Conservation (phyloP, 2,113 vertebrate species). For the Paraplagusia blochii region DNA sequence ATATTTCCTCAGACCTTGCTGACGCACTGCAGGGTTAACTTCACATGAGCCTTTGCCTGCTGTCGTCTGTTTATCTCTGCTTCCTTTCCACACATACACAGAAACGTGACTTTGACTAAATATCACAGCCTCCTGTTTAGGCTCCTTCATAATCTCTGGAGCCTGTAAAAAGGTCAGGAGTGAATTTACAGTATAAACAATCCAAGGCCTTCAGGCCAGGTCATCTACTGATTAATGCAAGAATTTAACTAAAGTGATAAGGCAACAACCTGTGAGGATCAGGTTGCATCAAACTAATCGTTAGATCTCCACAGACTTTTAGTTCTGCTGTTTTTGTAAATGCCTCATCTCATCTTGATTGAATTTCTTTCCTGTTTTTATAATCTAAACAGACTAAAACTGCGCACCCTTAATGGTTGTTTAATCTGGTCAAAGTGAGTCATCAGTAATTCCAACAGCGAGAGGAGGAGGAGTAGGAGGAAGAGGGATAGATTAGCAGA, state of each 20-base stretch:
- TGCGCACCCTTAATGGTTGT: slow-evolving; percentile 35
- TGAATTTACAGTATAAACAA: slow-evolving; percentile 13
- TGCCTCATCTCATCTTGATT: slow-evolving; percentile 3
- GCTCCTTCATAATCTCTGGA: slow-evolving; percentile 19
- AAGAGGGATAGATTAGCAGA: slow-evolving; percentile 36
- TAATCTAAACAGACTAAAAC: slow-evolving; percentile 20
- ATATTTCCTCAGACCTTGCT: background rate
- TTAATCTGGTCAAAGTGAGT: slow-evolving; percentile 51
- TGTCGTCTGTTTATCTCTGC: slow-evolving; percentile 6
- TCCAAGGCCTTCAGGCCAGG: background rate
- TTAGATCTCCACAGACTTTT: slow-evolving; percentile 3
- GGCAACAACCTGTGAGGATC: background rate
- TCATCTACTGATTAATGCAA: background rate
- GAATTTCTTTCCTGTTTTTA: slow-evolving; percentile 20
- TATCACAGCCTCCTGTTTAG: slow-evolving; percentile 31
- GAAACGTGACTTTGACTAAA: slow-evolving; percentile 19
- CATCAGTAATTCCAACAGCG: slow-evolving; percentile 28
- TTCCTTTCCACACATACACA: slow-evolving; percentile 5
- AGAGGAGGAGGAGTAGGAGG: slow-evolving; percentile 18
- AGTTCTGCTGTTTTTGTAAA: background rate
- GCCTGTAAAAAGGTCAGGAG: slow-evolving; percentile 14
- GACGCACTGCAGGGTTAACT: background rate
- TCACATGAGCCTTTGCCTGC: background rate
- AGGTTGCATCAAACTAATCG: slow-evolving; percentile 10
- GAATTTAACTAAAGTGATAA: slow-evolving; percentile 7